These are phyloP conservation scores for Amaurobius ferox DNA, from an alignment of 2,888 invertebrate genomes.

Conservation along the genomic window DNA sequence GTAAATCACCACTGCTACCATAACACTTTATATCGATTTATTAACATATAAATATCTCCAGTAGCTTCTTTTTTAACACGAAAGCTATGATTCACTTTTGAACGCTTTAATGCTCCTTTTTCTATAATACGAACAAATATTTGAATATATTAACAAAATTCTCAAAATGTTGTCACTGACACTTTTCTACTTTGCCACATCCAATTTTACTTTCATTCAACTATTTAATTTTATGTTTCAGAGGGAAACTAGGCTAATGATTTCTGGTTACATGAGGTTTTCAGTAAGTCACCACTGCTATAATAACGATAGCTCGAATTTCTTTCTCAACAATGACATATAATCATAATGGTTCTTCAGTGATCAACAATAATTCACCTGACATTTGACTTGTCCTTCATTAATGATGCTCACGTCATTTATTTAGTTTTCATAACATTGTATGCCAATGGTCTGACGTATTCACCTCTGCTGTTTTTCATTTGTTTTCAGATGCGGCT, in stretches of 20 bases:
- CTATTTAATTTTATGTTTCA: no score
- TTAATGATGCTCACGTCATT: constrained; percentile 5
- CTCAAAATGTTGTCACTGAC: no score
- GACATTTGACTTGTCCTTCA: constrained; percentile 7
- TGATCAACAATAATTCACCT: background rate
- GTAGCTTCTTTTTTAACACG: no score
- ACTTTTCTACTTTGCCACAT: no score
- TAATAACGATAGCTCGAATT: background rate
- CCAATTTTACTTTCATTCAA: no score
- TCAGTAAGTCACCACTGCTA: background rate
- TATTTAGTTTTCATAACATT: constrained; percentile 5
- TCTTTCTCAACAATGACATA: background rate
- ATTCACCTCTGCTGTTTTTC: background rate
- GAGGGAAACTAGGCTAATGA: background rate
- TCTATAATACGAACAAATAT: no score
- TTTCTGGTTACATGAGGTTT: background rate
- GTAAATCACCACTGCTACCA: no score
- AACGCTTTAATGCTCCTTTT: no score
- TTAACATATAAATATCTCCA: no score
- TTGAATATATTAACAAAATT: no score
- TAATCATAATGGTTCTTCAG: background rate
- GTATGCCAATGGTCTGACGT: constrained; percentile 20
- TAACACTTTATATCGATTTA: no score
- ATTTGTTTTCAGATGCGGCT: background rate
- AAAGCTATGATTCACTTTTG: no score